phyloP scores from a whole-genome alignment of 1,140 invertebrate genomes.

The Sipha flava region DNA sequence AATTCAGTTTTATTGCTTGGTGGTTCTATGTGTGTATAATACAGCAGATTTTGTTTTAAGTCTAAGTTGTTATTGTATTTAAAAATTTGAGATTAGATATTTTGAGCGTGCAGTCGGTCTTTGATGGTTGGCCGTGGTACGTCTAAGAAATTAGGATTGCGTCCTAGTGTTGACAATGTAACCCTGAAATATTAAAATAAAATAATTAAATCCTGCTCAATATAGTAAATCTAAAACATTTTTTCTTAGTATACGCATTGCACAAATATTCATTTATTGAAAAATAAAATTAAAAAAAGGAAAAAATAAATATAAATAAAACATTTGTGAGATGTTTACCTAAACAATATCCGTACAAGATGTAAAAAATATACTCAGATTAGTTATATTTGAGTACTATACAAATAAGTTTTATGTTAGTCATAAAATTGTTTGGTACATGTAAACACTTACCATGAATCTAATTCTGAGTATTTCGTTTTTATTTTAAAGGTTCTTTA shows the following conservation, averaged over 20 bases:
- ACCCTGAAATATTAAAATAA: conserved; percentile 1
- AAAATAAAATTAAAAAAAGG: no score
- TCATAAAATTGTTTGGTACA: no score
- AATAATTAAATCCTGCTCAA: background rate
- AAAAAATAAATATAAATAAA: background rate
- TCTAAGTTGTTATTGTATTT: background rate
- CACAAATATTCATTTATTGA: no score
- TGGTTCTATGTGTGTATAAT: background rate
- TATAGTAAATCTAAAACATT: no score
- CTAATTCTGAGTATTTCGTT: no score
- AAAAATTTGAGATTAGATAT: background rate
- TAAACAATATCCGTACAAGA: background rate
- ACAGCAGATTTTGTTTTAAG: background rate
- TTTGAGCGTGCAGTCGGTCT: conserved; percentile 25
- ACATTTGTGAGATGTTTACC: background rate
- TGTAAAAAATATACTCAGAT: background rate
- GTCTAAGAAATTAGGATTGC: conserved; percentile 1
- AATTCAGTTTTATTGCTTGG: conserved; percentile 3
- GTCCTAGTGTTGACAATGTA: conserved; percentile 11
- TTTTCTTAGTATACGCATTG: no score
- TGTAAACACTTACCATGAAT: no score
- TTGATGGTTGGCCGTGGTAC: conserved; percentile 17
- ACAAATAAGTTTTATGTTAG: no score
- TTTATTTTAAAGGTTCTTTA: no score
- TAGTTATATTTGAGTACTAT: no score